phyloP scores from a whole-genome alignment of 2,888 invertebrate species.

The Papilio demoleus region DNA sequence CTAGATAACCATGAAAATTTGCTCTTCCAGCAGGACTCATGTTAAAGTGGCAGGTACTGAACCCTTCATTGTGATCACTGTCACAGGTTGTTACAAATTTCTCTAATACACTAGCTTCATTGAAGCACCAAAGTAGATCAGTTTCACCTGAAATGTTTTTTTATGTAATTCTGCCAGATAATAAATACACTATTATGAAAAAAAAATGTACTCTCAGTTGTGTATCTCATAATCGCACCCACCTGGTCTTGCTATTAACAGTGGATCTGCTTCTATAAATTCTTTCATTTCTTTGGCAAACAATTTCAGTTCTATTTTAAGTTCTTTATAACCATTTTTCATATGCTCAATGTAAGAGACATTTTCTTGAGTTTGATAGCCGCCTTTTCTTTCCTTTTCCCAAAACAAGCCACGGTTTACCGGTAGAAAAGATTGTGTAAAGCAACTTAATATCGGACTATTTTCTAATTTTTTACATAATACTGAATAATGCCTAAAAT shows the following conservation, averaged over 20 bases:
- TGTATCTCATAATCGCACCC: too few species aligned
- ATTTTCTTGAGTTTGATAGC: constrained; percentile 76
- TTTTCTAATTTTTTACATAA: constrained; percentile 53
- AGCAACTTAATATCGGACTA: constrained; percentile 47
- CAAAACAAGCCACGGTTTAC: constrained; percentile 75
- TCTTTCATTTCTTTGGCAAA: constrained; percentile 88
- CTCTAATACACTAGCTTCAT: constrained; percentile 83
- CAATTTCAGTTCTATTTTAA: constrained; percentile 86
- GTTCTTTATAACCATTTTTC: constrained; percentile 85
- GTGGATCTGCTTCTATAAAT: constrained; percentile 84
- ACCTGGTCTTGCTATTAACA: constrained; percentile 82
- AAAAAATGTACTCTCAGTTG: too few species aligned
- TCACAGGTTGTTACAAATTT: constrained; percentile 90
- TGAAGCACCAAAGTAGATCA: constrained; percentile 89
- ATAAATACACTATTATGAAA: too few species aligned
- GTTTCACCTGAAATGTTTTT: constrained; percentile 83
- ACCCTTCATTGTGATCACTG: constrained; percentile 91
- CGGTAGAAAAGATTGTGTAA: constrained; percentile 48
- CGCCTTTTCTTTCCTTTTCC: constrained; percentile 85
- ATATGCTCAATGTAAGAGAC: constrained; percentile 81
- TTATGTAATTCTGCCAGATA: constrained; percentile 17
- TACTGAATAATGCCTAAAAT: constrained; percentile 53
- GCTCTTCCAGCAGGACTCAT: constrained; percentile 88
- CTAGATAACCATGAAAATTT: constrained; percentile 88
- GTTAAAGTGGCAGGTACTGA: constrained; percentile 88